phyloP scores from a whole-genome alignment of 1,140 invertebrate species.

The Bombus terrestris region DNA sequence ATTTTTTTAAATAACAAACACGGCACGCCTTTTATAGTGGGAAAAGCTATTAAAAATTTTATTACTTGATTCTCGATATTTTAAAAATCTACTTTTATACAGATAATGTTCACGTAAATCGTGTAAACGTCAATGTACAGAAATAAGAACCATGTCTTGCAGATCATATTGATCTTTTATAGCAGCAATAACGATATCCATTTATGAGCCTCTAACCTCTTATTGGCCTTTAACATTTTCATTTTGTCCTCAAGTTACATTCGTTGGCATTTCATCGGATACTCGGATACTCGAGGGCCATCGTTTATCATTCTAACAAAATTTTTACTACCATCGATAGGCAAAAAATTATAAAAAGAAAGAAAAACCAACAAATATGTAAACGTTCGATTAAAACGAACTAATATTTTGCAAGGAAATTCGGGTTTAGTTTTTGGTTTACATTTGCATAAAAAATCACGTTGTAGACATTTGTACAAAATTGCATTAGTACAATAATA shows the following conservation, averaged over 20 bases:
- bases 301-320: neutral
- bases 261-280: constrained; percentile 23
- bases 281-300: constrained; percentile 33
- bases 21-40: neutral
- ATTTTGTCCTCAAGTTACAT: constrained; percentile 15
- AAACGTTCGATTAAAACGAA: too few species aligned
- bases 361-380: neutral
- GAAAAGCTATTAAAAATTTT: neutral
- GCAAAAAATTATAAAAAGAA: constrained; percentile 31
- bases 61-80: neutral
- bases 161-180: neutral
- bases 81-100: neutral
- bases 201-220: neutral
- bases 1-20: neutral
- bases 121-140: neutral
- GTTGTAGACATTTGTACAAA: too few species aligned
- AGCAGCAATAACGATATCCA: neutral
- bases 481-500: too few species aligned
- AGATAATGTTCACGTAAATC: neutral
- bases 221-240: constrained; percentile 42
- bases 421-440: too few species aligned
- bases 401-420: too few species aligned
- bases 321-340: constrained; percentile 22
- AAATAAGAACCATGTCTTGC: neutral
- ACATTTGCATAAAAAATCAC: too few species aligned